Evolutionary conservation across 2,113 vertebrate genomes (phyloP).

Genomic region (Pseudopipra pipra): DNA sequence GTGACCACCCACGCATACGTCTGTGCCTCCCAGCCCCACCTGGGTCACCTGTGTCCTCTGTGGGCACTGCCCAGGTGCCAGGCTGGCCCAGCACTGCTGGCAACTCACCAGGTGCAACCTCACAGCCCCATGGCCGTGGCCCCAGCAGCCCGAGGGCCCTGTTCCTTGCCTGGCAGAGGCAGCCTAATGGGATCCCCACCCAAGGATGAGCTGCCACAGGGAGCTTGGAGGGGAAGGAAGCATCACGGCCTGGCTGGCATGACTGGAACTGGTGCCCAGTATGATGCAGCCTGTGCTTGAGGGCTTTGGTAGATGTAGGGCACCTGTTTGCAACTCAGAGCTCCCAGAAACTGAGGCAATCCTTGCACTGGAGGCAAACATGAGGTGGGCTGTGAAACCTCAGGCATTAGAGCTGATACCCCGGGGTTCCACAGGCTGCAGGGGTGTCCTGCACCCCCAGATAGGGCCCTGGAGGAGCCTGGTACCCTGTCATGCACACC

Average conservation of each 20-base stretch:
- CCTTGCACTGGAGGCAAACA: neutral
- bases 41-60: neutral
- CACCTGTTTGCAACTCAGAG: neutral
- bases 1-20: accelerated
- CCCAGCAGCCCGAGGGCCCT: neutral
- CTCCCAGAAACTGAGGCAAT: neutral
- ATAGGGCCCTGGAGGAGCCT: neutral
- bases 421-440: accelerated
- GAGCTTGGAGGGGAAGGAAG: neutral
- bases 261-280: neutral
- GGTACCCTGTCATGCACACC: neutral
- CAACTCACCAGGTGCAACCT: accelerated
- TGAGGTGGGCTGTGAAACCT: neutral
- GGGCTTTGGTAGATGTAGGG: neutral
- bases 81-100: neutral
- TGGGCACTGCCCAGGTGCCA: too few species aligned
- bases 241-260: neutral
- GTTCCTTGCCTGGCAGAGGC: neutral
- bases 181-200: accelerated
- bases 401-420: neutral
- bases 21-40: neutral
- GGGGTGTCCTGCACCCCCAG: neutral
- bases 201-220: neutral
- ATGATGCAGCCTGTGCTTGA: neutral
- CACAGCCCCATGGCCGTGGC: accelerated